Base-by-base conservation (phyloP, 2,797 vertebrate genomes). In the Cetoscarus ocellatus region DNA sequence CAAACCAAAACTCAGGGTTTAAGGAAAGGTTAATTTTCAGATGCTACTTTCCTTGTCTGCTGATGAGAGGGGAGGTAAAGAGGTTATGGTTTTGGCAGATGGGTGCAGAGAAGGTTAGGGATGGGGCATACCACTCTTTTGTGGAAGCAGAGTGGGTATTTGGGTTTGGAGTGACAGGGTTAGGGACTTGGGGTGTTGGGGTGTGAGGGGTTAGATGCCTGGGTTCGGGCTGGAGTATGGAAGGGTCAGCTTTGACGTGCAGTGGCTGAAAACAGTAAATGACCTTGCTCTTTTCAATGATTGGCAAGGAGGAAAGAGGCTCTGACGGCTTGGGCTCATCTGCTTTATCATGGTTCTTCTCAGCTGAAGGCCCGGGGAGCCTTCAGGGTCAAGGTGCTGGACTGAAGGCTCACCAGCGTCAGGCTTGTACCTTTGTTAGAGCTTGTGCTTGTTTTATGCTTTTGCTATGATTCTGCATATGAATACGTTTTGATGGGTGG, bases 131-230 rank as follows among this genome's bases (percentile, higher is more conserved):
- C 0, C 39, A 83, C 83, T 67, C 91, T 90, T 89, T 92, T 89
- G 68, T 86, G 74, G 42, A 51, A 60, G 65, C 42, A 82, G 83
- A 77, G 87, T 82, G 77, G 75, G 82, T 88, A 84, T 92, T 91
- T 77, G 90, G 75, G 72, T 82, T 92, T 93, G 86, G 92, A 93
- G 91, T 93, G 92, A 93, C 92, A 93, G 84, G 92, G 91, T 93
- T 91, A 93, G 91, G 83, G 88, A 83, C 87, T 85, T 12, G 15
- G 90, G 90, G 84, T 90, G 85, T 82, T 39, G 77, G 91, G 83
- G 83, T 84, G 80, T 65, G 78, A 48, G 68, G 75, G 92, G 91
- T 93, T 91, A 93, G 76, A 82, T 79, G 86, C 80, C 58, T 65
- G 73, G 85, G 73, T 87, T 85, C 57, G 66, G 71, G 79, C 19